These are phyloP conservation scores for Peromyscus aztecus DNA, from an alignment of 2,797 vertebrate genomes.

Conservation along the genomic window DNA sequence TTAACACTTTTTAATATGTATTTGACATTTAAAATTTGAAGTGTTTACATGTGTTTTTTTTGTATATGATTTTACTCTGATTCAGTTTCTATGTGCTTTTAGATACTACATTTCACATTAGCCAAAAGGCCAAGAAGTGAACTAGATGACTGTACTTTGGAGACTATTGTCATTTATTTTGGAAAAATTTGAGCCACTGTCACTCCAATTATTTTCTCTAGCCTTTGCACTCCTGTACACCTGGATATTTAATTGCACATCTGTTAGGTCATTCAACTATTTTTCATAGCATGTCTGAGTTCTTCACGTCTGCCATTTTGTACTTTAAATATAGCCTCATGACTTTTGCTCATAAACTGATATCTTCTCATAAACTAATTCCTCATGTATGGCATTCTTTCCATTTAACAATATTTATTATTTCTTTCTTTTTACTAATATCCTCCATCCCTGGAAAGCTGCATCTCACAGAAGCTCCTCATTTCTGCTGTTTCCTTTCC, in stretches of 20 bases:
- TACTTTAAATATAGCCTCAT: background rate
- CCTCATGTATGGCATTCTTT: background rate
- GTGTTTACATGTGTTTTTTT: no score
- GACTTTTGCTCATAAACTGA: background rate
- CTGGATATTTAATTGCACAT: background rate
- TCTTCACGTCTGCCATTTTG: background rate
- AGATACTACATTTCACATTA: background rate
- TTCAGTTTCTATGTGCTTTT: background rate
- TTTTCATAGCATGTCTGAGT: background rate
- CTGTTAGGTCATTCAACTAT: background rate
- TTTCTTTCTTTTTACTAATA: background rate
- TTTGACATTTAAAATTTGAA: background rate
- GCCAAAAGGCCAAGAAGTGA: background rate
- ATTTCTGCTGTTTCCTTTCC: background rate
- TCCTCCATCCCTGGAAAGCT: background rate
- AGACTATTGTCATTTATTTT: background rate
- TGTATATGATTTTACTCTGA: background rate
- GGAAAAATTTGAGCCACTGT: background rate
- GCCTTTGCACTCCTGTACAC: fast-evolving
- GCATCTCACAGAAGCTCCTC: background rate
- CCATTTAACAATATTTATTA: background rate
- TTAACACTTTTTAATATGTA: background rate
- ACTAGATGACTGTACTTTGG: background rate
- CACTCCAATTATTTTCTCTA: background rate
- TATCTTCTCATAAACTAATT: background rate